A percentile compares a stretch with the other conserved stretches of the same genome.
These are phyloP conservation scores for Zaprionus capensis DNA, from an alignment of 1,140 invertebrate genomes.

Conservation along the genomic window DNA sequence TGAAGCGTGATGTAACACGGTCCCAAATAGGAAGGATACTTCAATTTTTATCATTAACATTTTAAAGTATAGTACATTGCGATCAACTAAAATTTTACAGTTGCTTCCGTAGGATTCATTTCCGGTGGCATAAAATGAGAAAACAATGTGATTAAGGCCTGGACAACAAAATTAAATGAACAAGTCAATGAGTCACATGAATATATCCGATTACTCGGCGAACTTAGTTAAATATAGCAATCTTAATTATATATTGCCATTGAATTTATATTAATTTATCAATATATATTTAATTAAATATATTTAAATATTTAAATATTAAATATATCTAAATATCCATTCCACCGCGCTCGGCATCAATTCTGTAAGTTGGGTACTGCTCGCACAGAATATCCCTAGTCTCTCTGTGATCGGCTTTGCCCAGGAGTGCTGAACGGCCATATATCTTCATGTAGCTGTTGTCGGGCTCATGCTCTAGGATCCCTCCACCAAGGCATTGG, in stretches of 20 bases:
- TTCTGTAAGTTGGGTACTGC: not conserved
- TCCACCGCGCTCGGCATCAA: not conserved
- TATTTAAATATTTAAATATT: not conserved
- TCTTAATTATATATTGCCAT: no score
- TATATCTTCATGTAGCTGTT: not conserved
- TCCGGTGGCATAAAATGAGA: not conserved
- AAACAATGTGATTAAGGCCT: no score
- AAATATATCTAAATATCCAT: not conserved
- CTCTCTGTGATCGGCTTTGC: not conserved
- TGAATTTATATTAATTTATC: no score
- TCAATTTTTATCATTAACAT: not conserved
- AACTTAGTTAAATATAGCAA: no score
- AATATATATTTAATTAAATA: no score
- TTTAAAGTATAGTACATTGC: not conserved
- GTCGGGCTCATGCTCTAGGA: not conserved
- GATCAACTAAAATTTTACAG: not conserved
- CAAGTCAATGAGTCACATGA: no score
- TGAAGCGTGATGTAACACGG: conserved; percentile 49
- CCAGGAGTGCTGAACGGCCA: not conserved
- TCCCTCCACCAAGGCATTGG: not conserved
- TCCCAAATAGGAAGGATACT: not conserved
- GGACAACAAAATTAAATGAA: no score
- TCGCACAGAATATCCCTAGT: not conserved
- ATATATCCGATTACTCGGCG: no score
- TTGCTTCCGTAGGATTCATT: not conserved